A percentile compares a stretch with the other conserved stretches of the same genome.
Conservation (phyloP, 2,797 vertebrate species). For the Pantherophis alleghaniensis region DNA sequence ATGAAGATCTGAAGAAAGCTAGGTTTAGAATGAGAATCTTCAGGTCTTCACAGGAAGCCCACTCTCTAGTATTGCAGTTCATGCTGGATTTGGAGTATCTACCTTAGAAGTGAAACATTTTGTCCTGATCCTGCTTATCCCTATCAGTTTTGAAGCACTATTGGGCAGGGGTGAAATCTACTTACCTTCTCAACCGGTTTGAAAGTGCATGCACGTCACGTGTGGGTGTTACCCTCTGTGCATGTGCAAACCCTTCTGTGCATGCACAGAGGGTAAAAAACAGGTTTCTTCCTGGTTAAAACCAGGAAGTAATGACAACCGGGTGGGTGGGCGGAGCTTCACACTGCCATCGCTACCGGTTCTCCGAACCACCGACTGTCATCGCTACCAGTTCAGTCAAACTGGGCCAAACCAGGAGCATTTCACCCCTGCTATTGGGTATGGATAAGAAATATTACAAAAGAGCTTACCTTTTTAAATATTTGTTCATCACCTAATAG, state of each 20-base stretch:
- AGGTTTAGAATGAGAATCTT: neutral
- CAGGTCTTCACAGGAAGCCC: neutral
- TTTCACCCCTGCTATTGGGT: neutral
- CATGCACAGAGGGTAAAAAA: too few species aligned
- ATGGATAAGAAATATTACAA: neutral
- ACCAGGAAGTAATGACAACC: too few species aligned
- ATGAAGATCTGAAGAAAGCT: neutral
- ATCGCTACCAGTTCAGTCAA: too few species aligned
- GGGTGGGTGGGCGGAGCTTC: too few species aligned
- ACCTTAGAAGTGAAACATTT: neutral
- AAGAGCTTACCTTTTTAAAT: neutral
- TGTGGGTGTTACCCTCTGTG: too few species aligned
- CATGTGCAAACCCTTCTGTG: too few species aligned
- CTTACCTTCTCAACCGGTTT: too few species aligned
- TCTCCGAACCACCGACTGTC: too few species aligned
- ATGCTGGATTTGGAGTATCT: neutral
- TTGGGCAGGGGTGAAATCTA: neutral
- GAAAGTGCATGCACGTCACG: too few species aligned
- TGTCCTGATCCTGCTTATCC: neutral
- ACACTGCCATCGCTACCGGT: too few species aligned
- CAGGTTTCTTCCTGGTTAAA: too few species aligned
- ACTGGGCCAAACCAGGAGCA: too few species aligned
- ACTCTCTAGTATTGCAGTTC: neutral
- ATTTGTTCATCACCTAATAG: neutral
- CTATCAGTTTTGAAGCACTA: neutral